phyloP scores from a whole-genome alignment of 2,797 vertebrate species.

The Oreochromis grahami region DNA sequence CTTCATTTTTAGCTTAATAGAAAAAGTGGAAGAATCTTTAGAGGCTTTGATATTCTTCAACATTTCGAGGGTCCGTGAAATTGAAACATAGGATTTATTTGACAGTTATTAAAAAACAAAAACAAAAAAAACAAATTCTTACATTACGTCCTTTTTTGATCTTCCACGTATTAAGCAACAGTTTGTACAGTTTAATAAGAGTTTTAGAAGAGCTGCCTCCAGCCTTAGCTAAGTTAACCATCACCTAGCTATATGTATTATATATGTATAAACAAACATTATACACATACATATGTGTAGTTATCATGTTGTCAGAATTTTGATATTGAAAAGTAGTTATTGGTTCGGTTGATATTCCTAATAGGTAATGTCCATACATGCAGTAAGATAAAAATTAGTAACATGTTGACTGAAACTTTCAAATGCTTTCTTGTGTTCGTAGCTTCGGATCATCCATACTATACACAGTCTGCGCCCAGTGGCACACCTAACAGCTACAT shows the following conservation, averaged over 20 bases:
- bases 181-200: not conserved
- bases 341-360: not conserved
- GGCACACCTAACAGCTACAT: slow-evolving; percentile 74
- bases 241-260: not conserved
- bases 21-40: not conserved
- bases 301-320: not conserved
- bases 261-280: not conserved
- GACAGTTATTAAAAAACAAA: not conserved
- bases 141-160: not conserved
- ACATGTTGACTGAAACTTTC: not conserved
- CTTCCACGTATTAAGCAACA: not conserved
- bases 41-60: not conserved
- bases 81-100: not conserved
- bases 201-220: not conserved
- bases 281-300: not conserved
- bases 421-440: not conserved
- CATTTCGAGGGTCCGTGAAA: not conserved
- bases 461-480: slow-evolving; percentile 39
- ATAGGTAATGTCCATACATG: not conserved
- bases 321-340: not conserved
- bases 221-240: not conserved
- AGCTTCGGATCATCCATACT: slow-evolving; percentile 51
- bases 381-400: not conserved
- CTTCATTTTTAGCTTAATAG: not conserved
- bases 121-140: not conserved